phyloP scores from a whole-genome alignment of 2,797 vertebrate genomes.

The Naso thynnoides region DNA sequence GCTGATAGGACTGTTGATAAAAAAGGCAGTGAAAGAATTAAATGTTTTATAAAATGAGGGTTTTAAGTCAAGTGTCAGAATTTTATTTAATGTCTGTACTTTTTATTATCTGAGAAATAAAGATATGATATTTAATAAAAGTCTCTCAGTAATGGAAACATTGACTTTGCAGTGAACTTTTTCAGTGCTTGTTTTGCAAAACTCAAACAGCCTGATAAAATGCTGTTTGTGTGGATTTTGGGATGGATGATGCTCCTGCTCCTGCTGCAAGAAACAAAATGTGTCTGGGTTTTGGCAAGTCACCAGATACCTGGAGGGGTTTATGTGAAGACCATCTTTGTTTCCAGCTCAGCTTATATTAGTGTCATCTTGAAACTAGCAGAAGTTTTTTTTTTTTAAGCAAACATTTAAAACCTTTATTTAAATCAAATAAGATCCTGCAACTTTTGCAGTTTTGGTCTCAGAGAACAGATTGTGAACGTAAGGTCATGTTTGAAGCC shows the following conservation, averaged over 20 bases:
- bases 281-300: slow-evolving; percentile 5
- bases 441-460: neutral
- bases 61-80: slow-evolving; percentile 5
- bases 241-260: slow-evolving; percentile 17
- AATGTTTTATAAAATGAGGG: slow-evolving; percentile 6
- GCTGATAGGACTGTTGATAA: neutral
- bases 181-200: neutral
- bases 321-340: neutral
- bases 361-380: neutral
- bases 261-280: neutral
- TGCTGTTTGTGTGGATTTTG: slow-evolving; percentile 7
- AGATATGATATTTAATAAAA: slow-evolving; percentile 63
- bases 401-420: neutral
- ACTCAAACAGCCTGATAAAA: neutral
- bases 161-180: neutral
- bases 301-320: slow-evolving; percentile 8
- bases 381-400: neutral
- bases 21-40: neutral
- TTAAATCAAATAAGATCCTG: neutral
- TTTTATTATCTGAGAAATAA: slow-evolving; percentile 41
- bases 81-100: slow-evolving; percentile 43
- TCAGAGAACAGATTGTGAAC: neutral
- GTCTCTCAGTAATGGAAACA: slow-evolving; percentile 12
- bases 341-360: neutral
- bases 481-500: neutral